Evolutionary conservation across 2,113 vertebrate species (phyloP).

Genomic region (Scortum barcoo): DNA sequence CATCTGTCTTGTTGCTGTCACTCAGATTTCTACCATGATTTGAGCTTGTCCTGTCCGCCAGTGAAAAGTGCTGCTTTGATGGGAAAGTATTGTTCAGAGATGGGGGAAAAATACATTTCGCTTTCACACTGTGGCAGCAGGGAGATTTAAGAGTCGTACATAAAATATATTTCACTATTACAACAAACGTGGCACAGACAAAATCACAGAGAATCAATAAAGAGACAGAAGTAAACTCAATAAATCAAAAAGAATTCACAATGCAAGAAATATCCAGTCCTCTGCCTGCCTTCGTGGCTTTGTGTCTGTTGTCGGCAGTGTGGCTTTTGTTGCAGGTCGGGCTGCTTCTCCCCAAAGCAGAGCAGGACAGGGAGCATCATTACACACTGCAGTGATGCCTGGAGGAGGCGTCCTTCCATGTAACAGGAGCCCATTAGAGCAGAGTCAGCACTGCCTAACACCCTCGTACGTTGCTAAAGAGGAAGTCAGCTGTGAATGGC

Average conservation of each 20-base stretch:
- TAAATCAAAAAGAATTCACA: not conserved
- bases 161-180: constrained; percentile 5
- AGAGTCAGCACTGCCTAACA: constrained; percentile 54
- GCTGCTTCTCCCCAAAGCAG: constrained; percentile 31
- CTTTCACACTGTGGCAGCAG: constrained; percentile 38
- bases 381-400: constrained; percentile 55
- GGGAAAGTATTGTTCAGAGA: constrained; percentile 41
- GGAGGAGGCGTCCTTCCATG: constrained; percentile 58
- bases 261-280: not conserved
- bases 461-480: constrained; percentile 59
- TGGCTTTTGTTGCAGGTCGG: constrained; percentile 13
- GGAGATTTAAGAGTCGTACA: constrained; percentile 27
- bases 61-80: constrained; percentile 56
- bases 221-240: not conserved
- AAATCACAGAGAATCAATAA: too few relatives aligned
- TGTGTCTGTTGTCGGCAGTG: not conserved
- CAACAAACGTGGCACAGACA: not conserved
- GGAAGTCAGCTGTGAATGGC: constrained; percentile 76
- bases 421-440: constrained; percentile 63
- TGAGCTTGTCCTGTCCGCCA: constrained; percentile 71
- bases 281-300: not conserved
- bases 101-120: constrained; percentile 13
- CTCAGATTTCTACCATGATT: constrained; percentile 77
- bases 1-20: constrained; percentile 86
- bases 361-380: constrained; percentile 44